phyloP scores from a whole-genome alignment of 2,888 invertebrate species.

The Scaptomyza tumidula region DNA sequence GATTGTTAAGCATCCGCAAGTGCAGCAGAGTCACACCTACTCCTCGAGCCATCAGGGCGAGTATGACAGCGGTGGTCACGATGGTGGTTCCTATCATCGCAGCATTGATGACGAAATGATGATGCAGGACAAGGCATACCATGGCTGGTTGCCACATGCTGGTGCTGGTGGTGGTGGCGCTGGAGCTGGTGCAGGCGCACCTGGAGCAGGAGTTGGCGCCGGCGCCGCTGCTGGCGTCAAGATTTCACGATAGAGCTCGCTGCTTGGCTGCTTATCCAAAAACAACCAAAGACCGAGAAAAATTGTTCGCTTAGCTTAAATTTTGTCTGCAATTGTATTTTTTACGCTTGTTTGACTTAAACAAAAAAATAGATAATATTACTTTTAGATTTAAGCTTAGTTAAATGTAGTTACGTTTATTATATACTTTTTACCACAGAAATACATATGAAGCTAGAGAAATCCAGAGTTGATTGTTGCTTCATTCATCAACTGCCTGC shows the following conservation, averaged over 20 bases:
- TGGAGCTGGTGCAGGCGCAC: conserved; percentile 11
- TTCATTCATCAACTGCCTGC: conserved; percentile 39
- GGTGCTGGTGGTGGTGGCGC: conserved; percentile 12
- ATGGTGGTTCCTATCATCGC: conserved; percentile 87
- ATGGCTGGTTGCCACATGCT: conserved; percentile 85
- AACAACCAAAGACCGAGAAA: conserved; percentile 74
- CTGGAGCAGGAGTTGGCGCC: conserved; percentile 9
- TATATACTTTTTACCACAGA: conserved; percentile 52
- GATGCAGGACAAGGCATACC: conserved; percentile 88
- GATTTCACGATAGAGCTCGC: conserved; percentile 51
- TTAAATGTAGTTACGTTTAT: conserved; percentile 46
- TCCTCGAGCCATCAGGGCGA: conserved; percentile 88
- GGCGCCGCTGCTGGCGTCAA: conserved; percentile 32
- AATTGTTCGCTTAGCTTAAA: conserved; percentile 58
- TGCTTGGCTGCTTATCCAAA: conserved; percentile 11
- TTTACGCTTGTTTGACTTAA: conserved; percentile 61
- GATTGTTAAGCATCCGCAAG: conserved; percentile 93
- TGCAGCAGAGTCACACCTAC: conserved; percentile 91
- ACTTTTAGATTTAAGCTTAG: conserved; percentile 45
- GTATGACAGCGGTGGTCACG: conserved; percentile 86
- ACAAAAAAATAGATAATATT: not conserved
- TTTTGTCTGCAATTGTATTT: conserved; percentile 62
- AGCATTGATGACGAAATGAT: conserved; percentile 86
- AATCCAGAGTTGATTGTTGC: conserved; percentile 43
- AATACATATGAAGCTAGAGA: conserved; percentile 65